Percentiles rank a stretch among this genome's conserved stretches.
phyloP scores from a whole-genome alignment of 2,113 vertebrate species.

The Etia nguti region DNA sequence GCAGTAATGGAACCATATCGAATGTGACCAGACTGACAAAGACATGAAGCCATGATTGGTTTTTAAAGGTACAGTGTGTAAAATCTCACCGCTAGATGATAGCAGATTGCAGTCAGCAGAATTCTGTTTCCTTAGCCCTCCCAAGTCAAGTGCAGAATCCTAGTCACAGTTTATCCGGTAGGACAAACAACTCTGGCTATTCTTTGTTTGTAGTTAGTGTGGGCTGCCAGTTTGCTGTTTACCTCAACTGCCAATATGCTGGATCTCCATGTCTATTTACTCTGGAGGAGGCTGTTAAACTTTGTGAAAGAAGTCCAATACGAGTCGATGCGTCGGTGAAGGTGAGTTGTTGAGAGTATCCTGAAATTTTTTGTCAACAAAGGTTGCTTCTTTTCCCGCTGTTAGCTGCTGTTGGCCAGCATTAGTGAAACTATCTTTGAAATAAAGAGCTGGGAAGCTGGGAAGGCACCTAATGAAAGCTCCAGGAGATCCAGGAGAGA shows the following conservation, averaged over 20 bases:
- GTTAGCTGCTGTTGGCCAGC: background rate
- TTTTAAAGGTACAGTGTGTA: background rate
- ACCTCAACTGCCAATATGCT: background rate
- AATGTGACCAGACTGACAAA: conserved; percentile 7
- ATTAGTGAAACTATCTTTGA: background rate
- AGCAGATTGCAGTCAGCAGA: background rate
- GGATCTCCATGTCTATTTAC: background rate
- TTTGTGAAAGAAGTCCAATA: background rate
- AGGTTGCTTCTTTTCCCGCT: background rate
- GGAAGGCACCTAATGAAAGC: no score
- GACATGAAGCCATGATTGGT: background rate
- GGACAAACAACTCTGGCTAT: background rate
- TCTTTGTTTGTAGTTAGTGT: background rate
- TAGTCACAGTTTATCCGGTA: background rate
- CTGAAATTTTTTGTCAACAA: background rate
- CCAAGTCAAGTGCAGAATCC: background rate
- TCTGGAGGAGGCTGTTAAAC: background rate
- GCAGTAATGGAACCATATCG: background rate
- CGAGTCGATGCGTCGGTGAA: background rate
- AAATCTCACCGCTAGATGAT: background rate
- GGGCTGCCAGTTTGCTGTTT: background rate
- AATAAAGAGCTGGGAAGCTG: no score
- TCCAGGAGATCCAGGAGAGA: no score
- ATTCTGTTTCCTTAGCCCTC: background rate
- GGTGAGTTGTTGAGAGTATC: background rate